Conservation (phyloP, 2,797 vertebrate species). For the Eidolon dupreanum region DNA sequence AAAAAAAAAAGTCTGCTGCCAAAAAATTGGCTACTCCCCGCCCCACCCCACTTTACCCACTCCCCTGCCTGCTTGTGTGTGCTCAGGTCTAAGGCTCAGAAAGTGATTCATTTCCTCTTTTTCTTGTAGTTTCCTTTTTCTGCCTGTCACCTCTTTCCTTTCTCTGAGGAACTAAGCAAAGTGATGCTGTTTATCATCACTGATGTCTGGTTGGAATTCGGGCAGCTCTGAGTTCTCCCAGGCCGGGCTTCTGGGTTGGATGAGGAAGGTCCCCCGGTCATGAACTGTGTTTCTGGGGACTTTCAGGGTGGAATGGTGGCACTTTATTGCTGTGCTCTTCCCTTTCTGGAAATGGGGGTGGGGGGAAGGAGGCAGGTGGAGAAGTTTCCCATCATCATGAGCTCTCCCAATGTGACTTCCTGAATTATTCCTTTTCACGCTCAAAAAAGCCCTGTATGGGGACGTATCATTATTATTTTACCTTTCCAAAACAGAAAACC, state of each 20-base stretch:
- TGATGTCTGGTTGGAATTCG: background rate
- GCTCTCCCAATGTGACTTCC: background rate
- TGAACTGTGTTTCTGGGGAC: background rate
- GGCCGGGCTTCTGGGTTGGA: background rate
- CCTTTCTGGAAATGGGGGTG: background rate
- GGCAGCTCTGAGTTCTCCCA: background rate
- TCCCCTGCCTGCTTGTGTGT: background rate
- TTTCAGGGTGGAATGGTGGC: background rate
- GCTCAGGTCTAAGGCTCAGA: background rate
- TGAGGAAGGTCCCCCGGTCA: accelerated
- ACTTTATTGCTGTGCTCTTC: background rate
- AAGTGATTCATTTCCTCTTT: constrained; percentile 75
- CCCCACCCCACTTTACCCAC: background rate
- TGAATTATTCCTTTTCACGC: background rate
- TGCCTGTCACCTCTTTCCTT: constrained; percentile 29
- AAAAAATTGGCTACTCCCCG: accelerated
- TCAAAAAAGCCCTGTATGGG: background rate
- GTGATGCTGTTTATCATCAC: background rate
- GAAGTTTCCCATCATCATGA: background rate
- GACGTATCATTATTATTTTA: background rate
- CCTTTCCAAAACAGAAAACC: background rate
- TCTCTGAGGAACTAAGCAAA: background rate
- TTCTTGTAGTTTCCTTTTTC: constrained; percentile 71
- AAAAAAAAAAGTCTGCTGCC: background rate
- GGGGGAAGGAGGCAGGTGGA: too few relatives aligned